These are phyloP conservation scores for Chiroxiphia lanceolata DNA, from an alignment of 2,797 vertebrate genomes.

Conservation along the genomic window DNA sequence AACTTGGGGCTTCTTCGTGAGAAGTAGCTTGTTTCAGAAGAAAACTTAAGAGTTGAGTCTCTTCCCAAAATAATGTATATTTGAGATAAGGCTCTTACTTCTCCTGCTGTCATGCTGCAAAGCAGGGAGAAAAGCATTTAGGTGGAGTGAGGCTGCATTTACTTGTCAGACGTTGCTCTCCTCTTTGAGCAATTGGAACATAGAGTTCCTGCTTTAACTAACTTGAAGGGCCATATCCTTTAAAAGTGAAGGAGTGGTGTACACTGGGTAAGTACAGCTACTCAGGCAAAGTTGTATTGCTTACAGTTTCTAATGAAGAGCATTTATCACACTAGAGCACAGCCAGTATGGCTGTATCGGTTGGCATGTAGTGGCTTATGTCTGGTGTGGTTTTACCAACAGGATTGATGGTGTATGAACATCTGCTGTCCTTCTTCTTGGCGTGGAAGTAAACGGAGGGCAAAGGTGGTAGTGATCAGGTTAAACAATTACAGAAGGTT, in stretches of 20 bases:
- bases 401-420: background rate
- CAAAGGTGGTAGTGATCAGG: background rate
- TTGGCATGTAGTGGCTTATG: background rate
- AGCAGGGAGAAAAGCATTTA: background rate
- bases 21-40: background rate
- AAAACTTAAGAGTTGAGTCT: background rate
- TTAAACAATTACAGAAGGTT: background rate
- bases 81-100: background rate
- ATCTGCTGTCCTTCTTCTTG: background rate
- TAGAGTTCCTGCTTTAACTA: background rate
- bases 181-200: background rate
- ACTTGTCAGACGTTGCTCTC: fast-evolving
- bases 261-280: background rate
- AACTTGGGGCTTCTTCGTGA: background rate
- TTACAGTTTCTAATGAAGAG: background rate
- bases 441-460: background rate
- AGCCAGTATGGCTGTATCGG: background rate
- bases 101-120: background rate
- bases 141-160: background rate
- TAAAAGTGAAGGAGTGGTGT: background rate
- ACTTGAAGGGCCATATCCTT: background rate
- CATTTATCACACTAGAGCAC: background rate
- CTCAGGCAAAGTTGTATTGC: background rate
- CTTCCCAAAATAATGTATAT: background rate
- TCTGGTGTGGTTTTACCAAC: background rate